A percentile compares a stretch with the other conserved stretches of the same genome.
Conservation (phyloP, 2,113 vertebrate genomes). For the Tretioscincus oriximinensis region DNA sequence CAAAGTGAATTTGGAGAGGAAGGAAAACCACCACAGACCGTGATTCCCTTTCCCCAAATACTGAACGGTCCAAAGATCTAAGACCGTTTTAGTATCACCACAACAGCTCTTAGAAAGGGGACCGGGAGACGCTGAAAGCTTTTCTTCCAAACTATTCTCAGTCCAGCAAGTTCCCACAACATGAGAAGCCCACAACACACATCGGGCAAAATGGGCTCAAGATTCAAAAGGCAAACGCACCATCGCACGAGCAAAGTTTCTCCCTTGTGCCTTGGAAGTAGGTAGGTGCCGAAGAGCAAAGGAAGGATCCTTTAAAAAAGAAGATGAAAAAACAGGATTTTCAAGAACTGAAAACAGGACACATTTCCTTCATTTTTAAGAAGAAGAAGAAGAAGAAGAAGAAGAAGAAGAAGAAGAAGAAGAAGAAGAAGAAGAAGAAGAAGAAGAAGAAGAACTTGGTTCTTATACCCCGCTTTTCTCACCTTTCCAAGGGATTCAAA, state of each 20-base stretch:
- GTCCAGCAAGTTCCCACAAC: slow-evolving; percentile 1
- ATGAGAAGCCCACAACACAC: slow-evolving; percentile 16
- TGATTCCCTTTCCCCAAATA: not conserved
- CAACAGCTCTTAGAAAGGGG: slow-evolving; percentile 5
- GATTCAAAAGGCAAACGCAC: slow-evolving; percentile 1
- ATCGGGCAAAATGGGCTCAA: not conserved
- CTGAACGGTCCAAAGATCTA: slow-evolving; percentile 26
- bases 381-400: no score
- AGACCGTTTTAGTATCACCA: slow-evolving; percentile 17
- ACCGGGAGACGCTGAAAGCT: not conserved
- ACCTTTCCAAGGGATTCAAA: no score
- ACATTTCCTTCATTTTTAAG: not conserved
- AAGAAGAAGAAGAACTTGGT: no score
- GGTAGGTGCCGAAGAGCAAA: not conserved
- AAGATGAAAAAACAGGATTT: not conserved
- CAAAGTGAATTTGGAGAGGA: slow-evolving; percentile 43
- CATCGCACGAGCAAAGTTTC: not conserved
- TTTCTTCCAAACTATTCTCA: slow-evolving; percentile 18
- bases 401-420: no score
- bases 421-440: no score
- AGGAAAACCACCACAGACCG: slow-evolving; percentile 26
- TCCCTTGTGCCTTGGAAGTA: not conserved
- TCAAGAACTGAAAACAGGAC: not conserved
- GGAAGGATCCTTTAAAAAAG: not conserved
- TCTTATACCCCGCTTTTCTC: no score